Evolutionary conservation across 2,888 invertebrate species (phyloP).

Genomic region (Zootermopsis nevadensis): DNA sequence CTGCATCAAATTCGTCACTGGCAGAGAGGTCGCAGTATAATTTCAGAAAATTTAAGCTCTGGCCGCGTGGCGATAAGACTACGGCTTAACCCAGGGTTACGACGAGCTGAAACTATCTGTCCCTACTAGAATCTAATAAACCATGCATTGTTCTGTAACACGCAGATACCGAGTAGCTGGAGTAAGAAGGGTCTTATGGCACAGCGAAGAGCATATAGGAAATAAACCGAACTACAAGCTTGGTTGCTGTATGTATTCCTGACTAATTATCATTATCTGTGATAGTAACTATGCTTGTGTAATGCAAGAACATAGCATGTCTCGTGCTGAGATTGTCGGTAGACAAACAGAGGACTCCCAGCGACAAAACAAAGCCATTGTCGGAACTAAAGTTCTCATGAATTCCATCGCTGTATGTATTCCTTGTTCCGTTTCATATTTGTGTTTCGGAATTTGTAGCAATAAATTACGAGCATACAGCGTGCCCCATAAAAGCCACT

Average conservation of each 20-base stretch:
- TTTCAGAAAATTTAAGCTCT: not conserved
- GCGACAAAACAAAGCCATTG: not conserved
- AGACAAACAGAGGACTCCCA: not conserved
- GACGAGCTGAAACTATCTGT: not conserved
- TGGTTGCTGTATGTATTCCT: not conserved
- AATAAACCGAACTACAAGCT: not conserved
- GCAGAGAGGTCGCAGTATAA: not conserved
- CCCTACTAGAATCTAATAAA: constrained; percentile 12
- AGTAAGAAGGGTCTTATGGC: not conserved
- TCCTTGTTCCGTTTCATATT: too few species aligned
- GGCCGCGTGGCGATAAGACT: not conserved
- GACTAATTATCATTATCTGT: constrained; percentile 5
- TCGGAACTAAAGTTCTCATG: not conserved
- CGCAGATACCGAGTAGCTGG: not conserved
- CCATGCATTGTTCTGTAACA: not conserved
- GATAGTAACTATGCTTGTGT: not conserved
- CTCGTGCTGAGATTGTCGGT: not conserved
- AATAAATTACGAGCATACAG: too few species aligned
- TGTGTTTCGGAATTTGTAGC: too few species aligned
- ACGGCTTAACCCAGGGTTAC: constrained; percentile 4
- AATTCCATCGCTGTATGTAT: too few species aligned
- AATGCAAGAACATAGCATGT: not conserved
- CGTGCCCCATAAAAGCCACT: too few species aligned
- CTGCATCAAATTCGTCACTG: not conserved
- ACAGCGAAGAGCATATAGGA: not conserved